Evolutionary conservation across 2,888 invertebrate genomes (phyloP).

Genomic region (Argynnis bischoffii): DNA sequence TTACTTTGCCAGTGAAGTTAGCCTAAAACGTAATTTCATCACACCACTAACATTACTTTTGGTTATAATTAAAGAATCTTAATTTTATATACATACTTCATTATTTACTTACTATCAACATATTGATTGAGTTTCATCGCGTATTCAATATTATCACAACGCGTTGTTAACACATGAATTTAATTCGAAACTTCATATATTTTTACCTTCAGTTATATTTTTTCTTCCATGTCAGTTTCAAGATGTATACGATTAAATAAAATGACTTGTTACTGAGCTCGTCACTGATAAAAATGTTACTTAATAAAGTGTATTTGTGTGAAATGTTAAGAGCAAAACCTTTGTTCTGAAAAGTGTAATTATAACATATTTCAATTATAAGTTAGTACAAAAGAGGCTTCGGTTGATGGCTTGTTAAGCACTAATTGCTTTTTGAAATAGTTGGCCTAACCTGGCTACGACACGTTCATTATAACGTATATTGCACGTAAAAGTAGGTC

Average conservation of each 20-base stretch:
- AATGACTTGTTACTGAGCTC: too few relatives aligned
- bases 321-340: background rate
- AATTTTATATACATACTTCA: background rate
- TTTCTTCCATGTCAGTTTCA: too few relatives aligned
- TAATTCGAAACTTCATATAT: background rate
- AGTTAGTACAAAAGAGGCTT: slow-evolving; percentile 14
- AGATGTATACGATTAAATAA: too few relatives aligned
- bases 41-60: background rate
- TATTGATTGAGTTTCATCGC: background rate
- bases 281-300: too few relatives aligned
- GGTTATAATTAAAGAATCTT: slow-evolving; percentile 2
- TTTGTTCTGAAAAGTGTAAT: slow-evolving; percentile 3
- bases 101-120: background rate
- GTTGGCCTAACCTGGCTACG: slow-evolving; percentile 29
- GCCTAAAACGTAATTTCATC: too few relatives aligned
- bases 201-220: too few relatives aligned
- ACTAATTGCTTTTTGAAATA: slow-evolving; percentile 34
- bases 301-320: background rate
- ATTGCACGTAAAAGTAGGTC: slow-evolving; percentile 7
- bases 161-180: background rate
- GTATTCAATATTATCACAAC: background rate
- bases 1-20: too few relatives aligned
- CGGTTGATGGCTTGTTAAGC: slow-evolving; percentile 22
- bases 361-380: slow-evolving; percentile 26
- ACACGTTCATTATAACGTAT: slow-evolving; percentile 32